A percentile compares a stretch with the other conserved stretches of the same genome.
Conservation (phyloP, 2,888 invertebrate genomes). For the Apeira syringaria region DNA sequence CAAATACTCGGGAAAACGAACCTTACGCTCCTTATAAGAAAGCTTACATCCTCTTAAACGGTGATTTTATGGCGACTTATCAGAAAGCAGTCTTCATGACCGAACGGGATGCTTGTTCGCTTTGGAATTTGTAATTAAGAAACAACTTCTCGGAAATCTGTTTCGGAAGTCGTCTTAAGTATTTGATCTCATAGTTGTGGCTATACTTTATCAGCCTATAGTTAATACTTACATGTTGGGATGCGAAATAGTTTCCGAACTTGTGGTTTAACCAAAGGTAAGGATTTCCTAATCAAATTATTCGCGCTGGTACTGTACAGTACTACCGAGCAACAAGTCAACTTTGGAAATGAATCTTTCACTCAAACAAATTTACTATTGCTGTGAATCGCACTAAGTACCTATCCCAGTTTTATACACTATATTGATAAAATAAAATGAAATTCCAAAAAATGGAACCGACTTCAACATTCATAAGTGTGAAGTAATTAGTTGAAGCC, state of each 20-base stretch:
- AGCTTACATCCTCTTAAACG: constrained; percentile 8
- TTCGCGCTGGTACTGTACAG: too few relatives aligned
- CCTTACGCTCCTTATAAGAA: constrained; percentile 11
- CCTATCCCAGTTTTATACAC: too few relatives aligned
- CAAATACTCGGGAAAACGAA: constrained; percentile 3
- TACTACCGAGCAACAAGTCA: not conserved
- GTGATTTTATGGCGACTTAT: not conserved
- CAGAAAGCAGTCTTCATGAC: constrained; percentile 23
- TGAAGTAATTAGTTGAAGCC: too few relatives aligned
- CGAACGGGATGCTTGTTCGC: constrained; percentile 49
- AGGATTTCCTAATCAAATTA: constrained; percentile 33
- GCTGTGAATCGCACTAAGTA: too few relatives aligned
- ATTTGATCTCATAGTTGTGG: constrained; percentile 53
- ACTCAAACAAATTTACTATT: too few relatives aligned
- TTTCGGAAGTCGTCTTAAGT: constrained; percentile 56
- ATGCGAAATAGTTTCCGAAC: constrained; percentile 43
- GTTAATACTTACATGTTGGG: constrained; percentile 30
- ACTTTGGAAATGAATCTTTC: too few relatives aligned
- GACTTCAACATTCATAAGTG: too few relatives aligned
- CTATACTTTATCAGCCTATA: constrained; percentile 35
- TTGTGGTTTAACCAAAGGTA: constrained; percentile 26
- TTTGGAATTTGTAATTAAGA: constrained; percentile 74
- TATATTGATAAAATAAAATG: too few relatives aligned
- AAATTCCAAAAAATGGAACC: too few relatives aligned
- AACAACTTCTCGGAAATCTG: constrained; percentile 64